phyloP scores from a whole-genome alignment of 1,140 invertebrate genomes.

The Philotrypesis tridentata region DNA sequence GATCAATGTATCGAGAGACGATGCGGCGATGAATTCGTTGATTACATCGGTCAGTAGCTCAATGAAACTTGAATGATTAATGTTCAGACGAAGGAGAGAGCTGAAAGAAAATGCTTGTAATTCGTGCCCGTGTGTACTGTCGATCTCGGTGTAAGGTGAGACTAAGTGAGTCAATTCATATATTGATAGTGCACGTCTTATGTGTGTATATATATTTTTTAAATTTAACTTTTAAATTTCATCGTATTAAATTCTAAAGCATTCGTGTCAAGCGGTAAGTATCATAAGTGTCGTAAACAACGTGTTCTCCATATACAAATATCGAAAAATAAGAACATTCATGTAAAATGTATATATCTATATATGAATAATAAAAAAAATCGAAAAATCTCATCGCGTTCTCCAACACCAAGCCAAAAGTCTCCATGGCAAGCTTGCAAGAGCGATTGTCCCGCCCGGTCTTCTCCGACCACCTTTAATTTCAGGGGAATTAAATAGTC shows the following conservation, averaged over 20 bases:
- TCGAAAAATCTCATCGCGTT: neutral
- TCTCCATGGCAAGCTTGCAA: neutral
- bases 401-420: conserved; percentile 5
- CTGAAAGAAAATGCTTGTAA: neutral
- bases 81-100: neutral
- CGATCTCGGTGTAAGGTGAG: neutral
- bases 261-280: neutral
- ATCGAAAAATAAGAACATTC: neutral
- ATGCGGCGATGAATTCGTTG: too few relatives aligned
- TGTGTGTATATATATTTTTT: neutral
- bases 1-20: neutral
- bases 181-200: neutral
- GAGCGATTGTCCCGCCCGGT: neutral
- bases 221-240: neutral
- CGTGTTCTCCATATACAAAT: neutral
- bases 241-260: neutral
- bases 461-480: neutral
- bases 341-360: neutral
- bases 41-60: neutral
- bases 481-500: neutral
- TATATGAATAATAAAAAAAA: neutral
- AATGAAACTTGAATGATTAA: neutral
- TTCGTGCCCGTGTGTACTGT: neutral
- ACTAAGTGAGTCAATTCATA: neutral
- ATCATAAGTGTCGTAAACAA: neutral